phyloP scores from a whole-genome alignment of 2,113 vertebrate genomes.

The Uria lomvia region DNA sequence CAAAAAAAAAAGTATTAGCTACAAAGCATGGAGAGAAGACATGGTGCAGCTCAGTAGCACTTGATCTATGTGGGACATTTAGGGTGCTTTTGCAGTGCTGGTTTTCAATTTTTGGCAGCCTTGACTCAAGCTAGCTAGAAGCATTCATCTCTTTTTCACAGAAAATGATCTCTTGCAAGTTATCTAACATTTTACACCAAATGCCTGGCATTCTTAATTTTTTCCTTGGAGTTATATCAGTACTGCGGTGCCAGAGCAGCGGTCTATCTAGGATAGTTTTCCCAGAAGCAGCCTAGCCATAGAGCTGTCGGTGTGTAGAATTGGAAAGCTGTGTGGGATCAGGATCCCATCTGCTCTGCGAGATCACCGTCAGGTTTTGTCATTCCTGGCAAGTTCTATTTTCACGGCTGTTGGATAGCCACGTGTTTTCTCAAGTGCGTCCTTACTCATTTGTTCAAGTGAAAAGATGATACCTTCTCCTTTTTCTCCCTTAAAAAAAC shows the following conservation, averaged over 20 bases:
- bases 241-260: not conserved
- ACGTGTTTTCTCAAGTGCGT: not conserved
- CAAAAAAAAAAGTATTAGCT: not conserved
- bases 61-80: not conserved
- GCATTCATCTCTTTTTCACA: fast-evolving
- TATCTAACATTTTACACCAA: not conserved
- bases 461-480: not conserved
- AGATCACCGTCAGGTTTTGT: not conserved
- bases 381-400: not conserved
- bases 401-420: not conserved
- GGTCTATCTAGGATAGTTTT: not conserved
- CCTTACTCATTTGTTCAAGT: not conserved
- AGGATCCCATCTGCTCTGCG: fast-evolving
- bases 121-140: not conserved
- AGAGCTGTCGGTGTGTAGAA: not conserved
- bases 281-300: not conserved
- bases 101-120: not conserved
- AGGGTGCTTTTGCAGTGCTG: not conserved
- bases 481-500: not conserved
- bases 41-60: not conserved
- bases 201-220: not conserved
- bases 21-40: not conserved
- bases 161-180: not conserved
- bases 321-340: not conserved
- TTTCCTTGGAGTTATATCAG: fast-evolving